phyloP scores from a whole-genome alignment of 2,113 vertebrate genomes.

The Dolichotis patagonum region DNA sequence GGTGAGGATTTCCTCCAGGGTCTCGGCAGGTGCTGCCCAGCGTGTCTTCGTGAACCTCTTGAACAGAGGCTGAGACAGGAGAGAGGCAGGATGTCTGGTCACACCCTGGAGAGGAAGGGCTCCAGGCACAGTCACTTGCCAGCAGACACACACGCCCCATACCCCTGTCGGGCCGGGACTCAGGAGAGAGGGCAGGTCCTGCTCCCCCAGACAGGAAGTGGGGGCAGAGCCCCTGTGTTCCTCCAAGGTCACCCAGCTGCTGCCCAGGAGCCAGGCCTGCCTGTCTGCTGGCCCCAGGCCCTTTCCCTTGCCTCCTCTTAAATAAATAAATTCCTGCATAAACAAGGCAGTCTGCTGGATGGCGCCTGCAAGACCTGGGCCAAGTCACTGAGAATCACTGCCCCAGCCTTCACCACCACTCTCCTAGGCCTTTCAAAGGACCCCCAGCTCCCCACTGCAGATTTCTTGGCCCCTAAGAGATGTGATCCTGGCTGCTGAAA shows the following conservation, averaged over 20 bases:
- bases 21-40: conserved; percentile 86
- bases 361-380: background rate
- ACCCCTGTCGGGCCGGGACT: background rate
- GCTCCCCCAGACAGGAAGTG: conserved; percentile 1
- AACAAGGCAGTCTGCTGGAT: conserved; percentile 9
- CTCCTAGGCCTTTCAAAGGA: background rate
- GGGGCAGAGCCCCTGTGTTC: background rate
- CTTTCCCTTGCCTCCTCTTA: background rate
- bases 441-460: background rate
- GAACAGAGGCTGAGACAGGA: conserved; percentile 84
- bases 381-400: background rate
- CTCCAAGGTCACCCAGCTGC: background rate
- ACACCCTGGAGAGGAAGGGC: background rate
- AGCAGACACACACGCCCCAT: background rate
- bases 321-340: conserved; percentile 65
- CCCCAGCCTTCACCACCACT: background rate
- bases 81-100: conserved; percentile 40
- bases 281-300: background rate
- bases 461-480: background rate
- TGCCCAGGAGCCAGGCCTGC: background rate
- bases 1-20: conserved; percentile 86
- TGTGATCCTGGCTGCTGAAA: rapidly evolving
- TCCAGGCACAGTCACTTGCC: background rate
- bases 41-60: conserved; percentile 87
- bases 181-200: background rate